Conservation (phyloP, 2,888 invertebrate genomes). For the Aspidiotus rigidus region DNA sequence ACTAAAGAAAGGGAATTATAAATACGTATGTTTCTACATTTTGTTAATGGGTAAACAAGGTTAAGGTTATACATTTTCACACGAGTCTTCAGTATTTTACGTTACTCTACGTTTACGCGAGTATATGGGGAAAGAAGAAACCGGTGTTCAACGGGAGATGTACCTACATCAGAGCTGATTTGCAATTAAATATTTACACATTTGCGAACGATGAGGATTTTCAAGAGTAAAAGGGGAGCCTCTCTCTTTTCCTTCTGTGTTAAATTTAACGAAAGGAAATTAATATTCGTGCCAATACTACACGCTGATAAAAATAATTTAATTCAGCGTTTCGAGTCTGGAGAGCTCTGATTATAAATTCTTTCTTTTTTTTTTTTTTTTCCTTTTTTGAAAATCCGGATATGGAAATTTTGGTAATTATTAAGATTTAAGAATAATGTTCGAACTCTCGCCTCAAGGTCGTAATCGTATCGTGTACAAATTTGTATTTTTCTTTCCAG, state of each 20-base stretch:
- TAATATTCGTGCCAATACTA: slow-evolving; percentile 11
- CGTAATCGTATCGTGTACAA: not conserved
- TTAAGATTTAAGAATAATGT: not conserved
- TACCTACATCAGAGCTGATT: slow-evolving; percentile 4
- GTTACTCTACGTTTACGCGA: too few relatives aligned
- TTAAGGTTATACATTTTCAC: slow-evolving; percentile 13
- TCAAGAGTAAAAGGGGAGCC: too few relatives aligned
- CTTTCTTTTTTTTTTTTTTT: not conserved
- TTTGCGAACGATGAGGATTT: too few relatives aligned
- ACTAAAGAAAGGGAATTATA: too few relatives aligned
- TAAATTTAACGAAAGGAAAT: not conserved
- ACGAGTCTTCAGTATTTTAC: not conserved
- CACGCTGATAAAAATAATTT: slow-evolving; percentile 13
- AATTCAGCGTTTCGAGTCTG: not conserved
- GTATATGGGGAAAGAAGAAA: not conserved
- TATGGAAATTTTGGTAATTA: slow-evolving; percentile 15
- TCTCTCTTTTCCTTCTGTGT: too few relatives aligned
- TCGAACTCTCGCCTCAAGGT: slow-evolving; percentile 2
- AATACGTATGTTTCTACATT: not conserved
- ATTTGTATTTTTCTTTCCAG: not conserved
- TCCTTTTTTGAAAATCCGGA: slow-evolving; percentile 3
- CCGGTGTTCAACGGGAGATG: not conserved
- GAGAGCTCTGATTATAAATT: slow-evolving; percentile 6
- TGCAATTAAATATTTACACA: not conserved
- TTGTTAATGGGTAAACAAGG: slow-evolving; percentile 3